Evolutionary conservation across 1,140 invertebrate genomes (phyloP).

Genomic region (Diorhabda elongata): DNA sequence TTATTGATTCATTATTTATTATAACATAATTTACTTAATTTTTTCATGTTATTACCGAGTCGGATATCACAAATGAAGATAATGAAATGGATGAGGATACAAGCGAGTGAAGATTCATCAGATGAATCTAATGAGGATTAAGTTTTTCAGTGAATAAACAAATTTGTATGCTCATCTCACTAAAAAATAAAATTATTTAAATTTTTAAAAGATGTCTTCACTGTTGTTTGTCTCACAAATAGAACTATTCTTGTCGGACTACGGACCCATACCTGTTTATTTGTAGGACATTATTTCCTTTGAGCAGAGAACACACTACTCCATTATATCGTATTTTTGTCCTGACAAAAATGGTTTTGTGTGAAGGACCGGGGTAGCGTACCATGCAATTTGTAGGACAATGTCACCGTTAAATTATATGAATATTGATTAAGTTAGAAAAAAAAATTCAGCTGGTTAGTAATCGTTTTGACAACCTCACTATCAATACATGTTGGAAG

Average conservation of each 20-base stretch:
- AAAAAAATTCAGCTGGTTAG: no score
- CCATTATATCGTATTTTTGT: background rate
- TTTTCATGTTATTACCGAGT: constrained; percentile 4
- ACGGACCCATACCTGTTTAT: background rate
- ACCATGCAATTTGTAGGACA: background rate
- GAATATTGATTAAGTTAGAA: background rate
- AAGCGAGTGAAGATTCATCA: background rate
- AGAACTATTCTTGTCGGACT: constrained; percentile 3
- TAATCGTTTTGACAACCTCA: no score
- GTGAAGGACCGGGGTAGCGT: background rate
- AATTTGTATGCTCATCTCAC: background rate
- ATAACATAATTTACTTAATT: background rate
- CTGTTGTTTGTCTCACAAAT: background rate
- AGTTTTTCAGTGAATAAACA: background rate
- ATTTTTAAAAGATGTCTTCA: no score
- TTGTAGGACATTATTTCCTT: constrained; percentile 5
- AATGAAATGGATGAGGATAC: background rate
- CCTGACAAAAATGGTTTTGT: constrained; percentile 9
- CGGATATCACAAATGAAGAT: background rate
- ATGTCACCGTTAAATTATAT: background rate
- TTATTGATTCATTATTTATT: background rate
- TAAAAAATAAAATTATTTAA: no score
- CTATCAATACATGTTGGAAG: no score
- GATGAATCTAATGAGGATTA: background rate
- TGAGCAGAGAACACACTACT: background rate